Evolutionary conservation across 2,797 vertebrate genomes (phyloP), one percentile per base, ranked within the genome.

Genomic region (Amblyopsis hoosieri): DNA sequence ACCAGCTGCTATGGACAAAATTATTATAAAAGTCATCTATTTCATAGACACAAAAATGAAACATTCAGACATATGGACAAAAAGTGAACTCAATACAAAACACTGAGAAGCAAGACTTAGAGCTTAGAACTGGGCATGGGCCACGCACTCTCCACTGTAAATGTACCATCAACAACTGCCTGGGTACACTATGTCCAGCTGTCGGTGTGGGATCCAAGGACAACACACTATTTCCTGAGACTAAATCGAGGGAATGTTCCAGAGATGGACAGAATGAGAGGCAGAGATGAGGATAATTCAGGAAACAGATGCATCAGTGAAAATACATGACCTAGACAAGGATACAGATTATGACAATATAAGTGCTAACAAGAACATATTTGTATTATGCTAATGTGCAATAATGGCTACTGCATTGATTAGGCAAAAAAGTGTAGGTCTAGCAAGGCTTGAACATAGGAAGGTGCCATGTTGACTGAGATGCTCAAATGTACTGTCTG

Each of bases 281-380:
- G 54, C 49, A 60, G 71, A 79, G 68, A 82, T 64, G 81, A 42
- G 77, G 71, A 81, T 83, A 87, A 88, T 90, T 83, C 80, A 66
- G 75, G 17, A 2, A 86, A 66, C 84, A 88, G 86, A 90, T 87
- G 17, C 57, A 76, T 59, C 6, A 66, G 64, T 57, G 74, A 80
- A 67, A 9, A 1, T 52, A 62, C 52, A 15, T 55, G 69, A 80
- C 74, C 73, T 65, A 63, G 69, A 23, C 19, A 23, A 87, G 82
- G 69, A 79, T 15, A 70, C 15, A 37, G 76, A 85, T 85, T 81
- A 85, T 54, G 69, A 55, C 70, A 74, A 69, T 54, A 75, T 69
- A 80, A 54, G 74, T 45, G 67, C 67, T 74, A 82, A 79, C 78
- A 59, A 80, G 63, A 82, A 76, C 57, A 31, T 9, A 23, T 23